Evolutionary conservation across 2,797 vertebrate genomes (phyloP).

Genomic region (Xenentodon cancila): DNA sequence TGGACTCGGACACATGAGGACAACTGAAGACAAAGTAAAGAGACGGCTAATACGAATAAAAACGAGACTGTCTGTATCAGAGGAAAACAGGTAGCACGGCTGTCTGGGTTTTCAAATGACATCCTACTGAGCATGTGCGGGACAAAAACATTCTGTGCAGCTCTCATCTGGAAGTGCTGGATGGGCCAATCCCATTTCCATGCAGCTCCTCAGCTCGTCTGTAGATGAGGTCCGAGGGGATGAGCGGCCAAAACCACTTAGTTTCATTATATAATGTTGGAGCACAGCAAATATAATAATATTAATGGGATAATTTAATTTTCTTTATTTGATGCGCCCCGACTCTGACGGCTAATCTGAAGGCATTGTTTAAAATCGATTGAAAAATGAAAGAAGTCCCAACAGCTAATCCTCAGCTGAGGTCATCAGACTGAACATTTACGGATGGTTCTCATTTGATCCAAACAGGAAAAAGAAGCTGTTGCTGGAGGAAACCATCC

Average conservation of each 20-base stretch:
- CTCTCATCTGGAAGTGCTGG: too few relatives aligned
- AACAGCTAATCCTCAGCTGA: conserved; percentile 50
- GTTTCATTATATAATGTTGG: conserved; percentile 78
- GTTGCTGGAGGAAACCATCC: background rate
- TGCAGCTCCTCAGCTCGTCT: conserved; percentile 55
- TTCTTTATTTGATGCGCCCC: conserved; percentile 42
- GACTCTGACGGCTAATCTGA: conserved; percentile 80
- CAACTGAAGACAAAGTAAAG: too few relatives aligned
- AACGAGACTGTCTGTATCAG: too few relatives aligned
- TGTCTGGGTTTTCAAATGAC: too few relatives aligned
- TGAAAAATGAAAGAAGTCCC: conserved; percentile 64
- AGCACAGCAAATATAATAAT: conserved; percentile 76
- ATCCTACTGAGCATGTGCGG: background rate
- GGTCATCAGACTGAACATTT: conserved; percentile 35
- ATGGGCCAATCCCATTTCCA: conserved; percentile 72
- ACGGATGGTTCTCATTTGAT: background rate
- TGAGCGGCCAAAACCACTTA: conserved; percentile 59
- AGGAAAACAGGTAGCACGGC: too few relatives aligned
- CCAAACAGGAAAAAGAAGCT: too few relatives aligned
- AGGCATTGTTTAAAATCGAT: conserved; percentile 76
- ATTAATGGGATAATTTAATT: conserved; percentile 67
- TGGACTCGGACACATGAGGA: too few relatives aligned
- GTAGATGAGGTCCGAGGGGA: conserved; percentile 58
- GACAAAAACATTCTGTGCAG: background rate
- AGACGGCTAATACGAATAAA: too few relatives aligned